Percentiles rank a stretch among this genome's conserved stretches.
Evolutionary conservation across 1,140 invertebrate genomes (phyloP).

Genomic region (Bursaphelenchus mucronatus): DNA sequence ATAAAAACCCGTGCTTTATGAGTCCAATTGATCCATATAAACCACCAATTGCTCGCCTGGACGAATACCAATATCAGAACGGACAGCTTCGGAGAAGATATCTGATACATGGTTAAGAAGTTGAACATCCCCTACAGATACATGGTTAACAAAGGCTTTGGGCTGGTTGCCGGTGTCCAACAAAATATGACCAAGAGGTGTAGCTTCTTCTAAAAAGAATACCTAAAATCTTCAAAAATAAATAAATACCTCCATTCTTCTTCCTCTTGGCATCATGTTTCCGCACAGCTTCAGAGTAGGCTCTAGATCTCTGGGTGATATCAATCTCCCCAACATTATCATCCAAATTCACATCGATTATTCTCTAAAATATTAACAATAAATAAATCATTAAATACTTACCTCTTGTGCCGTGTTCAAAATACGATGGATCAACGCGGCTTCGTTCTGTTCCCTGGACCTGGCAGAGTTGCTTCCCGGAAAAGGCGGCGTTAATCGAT

Average conservation of each 20-base stretch:
- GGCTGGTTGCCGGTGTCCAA: too few relatives aligned
- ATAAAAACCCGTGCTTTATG: not conserved
- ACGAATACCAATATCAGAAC: not conserved
- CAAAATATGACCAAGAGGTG: too few relatives aligned
- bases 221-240: too few relatives aligned
- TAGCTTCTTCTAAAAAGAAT: too few relatives aligned
- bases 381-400: not conserved
- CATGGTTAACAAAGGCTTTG: too few relatives aligned
- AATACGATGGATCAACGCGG: conserved; percentile 20
- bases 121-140: too few relatives aligned
- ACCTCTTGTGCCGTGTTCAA: conserved; percentile 23
- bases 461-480: not conserved
- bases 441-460: conserved; percentile 21
- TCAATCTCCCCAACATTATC: conserved; percentile 15
- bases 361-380: conserved; percentile 14
- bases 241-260: too few relatives aligned
- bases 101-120: not conserved
- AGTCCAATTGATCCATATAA: not conserved
- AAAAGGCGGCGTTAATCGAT: conserved; percentile 7
- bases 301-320: conserved; percentile 7
- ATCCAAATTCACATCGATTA: conserved; percentile 20
- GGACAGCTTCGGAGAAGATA: conserved; percentile 5
- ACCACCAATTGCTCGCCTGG: conserved; percentile 15
- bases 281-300: conserved; percentile 12
- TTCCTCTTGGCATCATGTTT: conserved; percentile 20